Evolutionary conservation across 2,113 vertebrate species (phyloP).

Genomic region (Melanocharis versteri): DNA sequence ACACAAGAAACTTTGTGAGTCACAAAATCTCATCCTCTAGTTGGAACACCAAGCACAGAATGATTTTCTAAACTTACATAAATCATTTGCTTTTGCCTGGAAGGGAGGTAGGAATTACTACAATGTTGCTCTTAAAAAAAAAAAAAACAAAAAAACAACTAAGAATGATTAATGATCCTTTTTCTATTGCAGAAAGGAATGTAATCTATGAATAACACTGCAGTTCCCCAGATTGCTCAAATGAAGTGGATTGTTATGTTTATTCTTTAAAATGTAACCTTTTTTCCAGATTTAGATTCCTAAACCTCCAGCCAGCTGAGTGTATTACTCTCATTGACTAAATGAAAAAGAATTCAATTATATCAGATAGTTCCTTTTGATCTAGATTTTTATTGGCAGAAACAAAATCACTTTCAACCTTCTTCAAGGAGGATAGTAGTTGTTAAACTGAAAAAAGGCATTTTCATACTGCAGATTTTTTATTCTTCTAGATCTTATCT

Average conservation of each 20-base stretch:
- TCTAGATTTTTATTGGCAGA: background rate
- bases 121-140: background rate
- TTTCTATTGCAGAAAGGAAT: background rate
- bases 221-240: constrained; percentile 34
- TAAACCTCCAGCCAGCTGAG: background rate
- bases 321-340: background rate
- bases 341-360: background rate
- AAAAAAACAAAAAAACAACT: background rate
- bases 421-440: background rate
- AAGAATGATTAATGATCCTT: background rate
- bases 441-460: background rate
- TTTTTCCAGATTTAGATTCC: background rate
- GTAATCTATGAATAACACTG: constrained; percentile 25
- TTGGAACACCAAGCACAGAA: background rate
- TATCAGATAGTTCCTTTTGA: background rate
- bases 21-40: too few relatives aligned
- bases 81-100: constrained; percentile 6
- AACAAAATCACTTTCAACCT: background rate
- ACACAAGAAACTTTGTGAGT: background rate
- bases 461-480: background rate
- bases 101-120: background rate
- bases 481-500: background rate
- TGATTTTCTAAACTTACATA: background rate
- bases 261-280: background rate
- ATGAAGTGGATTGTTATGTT: background rate